Conservation (phyloP, 1,140 invertebrate species). For the Lanistes nyassanus region DNA sequence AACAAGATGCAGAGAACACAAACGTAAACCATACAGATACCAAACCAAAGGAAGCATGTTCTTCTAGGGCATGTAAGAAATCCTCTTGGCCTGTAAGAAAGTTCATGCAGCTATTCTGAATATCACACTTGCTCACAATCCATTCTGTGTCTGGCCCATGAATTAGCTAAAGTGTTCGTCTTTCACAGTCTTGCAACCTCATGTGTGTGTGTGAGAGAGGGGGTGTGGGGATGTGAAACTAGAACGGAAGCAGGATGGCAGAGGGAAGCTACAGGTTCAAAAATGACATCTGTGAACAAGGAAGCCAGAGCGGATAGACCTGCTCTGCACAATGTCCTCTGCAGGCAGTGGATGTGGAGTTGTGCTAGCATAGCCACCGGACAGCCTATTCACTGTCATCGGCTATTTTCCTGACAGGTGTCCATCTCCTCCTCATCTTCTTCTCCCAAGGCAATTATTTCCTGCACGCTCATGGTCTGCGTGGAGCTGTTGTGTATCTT, state of each 20-base stretch:
- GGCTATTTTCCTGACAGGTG: conserved; percentile 12
- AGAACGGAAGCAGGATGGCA: neutral
- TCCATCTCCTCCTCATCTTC: conserved; percentile 35
- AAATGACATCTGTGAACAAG: neutral
- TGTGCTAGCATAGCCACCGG: neutral
- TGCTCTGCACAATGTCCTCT: neutral
- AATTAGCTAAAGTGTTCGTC: no score
- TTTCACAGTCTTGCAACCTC: no score
- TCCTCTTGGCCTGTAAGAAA: no score
- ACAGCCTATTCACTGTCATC: neutral
- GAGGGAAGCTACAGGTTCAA: neutral
- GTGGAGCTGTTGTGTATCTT: conserved; percentile 46
- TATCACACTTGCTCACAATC: no score
- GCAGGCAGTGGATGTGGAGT: neutral
- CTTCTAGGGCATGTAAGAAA: no score
- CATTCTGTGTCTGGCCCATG: no score
- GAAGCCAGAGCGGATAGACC: neutral
- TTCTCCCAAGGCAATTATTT: conserved; percentile 55
- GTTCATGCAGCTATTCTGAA: no score
- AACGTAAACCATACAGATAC: no score
- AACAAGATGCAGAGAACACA: no score
- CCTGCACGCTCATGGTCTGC: conserved; percentile 55
- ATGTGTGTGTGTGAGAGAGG: no score
- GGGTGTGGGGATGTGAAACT: neutral
- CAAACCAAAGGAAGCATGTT: no score